Percentiles rank a stretch among this genome's conserved stretches.
phyloP scores from a whole-genome alignment of 2,888 invertebrate species.

The Elegia similella region DNA sequence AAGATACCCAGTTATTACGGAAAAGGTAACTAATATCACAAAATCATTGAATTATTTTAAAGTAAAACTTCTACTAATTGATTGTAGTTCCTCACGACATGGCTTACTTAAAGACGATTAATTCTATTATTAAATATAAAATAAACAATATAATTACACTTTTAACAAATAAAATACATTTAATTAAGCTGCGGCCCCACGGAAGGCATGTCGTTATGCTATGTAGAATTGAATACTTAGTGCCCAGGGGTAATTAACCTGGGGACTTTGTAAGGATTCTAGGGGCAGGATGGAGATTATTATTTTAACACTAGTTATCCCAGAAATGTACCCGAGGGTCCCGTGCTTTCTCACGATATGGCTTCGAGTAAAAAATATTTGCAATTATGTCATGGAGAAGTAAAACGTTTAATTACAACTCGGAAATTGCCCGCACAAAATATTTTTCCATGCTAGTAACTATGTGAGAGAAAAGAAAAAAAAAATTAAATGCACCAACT shows the following conservation, averaged over 20 bases:
- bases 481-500: no score
- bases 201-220: conserved; percentile 3
- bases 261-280: conserved; percentile 23
- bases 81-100: no score
- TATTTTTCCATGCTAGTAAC: no score
- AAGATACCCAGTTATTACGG: no score
- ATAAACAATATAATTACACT: background rate
- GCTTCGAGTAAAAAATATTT: background rate
- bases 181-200: conserved; percentile 7
- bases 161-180: background rate
- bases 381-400: background rate
- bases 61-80: no score
- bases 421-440: background rate
- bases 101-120: no score
- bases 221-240: conserved; percentile 12
- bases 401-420: background rate
- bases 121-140: background rate
- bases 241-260: conserved; percentile 23
- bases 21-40: no score
- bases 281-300: conserved; percentile 25
- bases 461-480: no score
- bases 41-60: no score
- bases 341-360: conserved; percentile 23
- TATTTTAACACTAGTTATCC: conserved; percentile 22
- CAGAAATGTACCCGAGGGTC: conserved; percentile 20